phyloP scores from a whole-genome alignment of 2,797 vertebrate species.

The Sebastiscus albofasciatus region DNA sequence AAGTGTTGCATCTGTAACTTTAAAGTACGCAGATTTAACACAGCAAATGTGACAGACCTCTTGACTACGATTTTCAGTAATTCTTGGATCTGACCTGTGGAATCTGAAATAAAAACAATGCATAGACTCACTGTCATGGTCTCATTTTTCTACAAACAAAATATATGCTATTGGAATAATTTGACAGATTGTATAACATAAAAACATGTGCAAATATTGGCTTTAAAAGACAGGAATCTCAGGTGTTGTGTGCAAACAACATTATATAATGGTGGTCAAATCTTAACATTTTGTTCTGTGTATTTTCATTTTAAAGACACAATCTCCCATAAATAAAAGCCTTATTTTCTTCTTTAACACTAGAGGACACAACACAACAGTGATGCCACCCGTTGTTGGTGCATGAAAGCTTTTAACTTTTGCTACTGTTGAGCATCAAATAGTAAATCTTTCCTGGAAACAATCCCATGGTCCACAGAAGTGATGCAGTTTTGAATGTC shows the following conservation, averaged over 20 bases:
- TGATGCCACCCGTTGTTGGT: neutral
- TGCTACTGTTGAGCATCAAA: neutral
- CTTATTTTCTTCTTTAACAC: neutral
- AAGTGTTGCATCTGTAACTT: neutral
- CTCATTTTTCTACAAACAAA: neutral
- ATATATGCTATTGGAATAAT: neutral
- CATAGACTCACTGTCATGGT: neutral
- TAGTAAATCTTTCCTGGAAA: neutral
- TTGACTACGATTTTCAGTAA: neutral
- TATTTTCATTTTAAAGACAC: neutral
- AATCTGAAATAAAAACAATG: neutral
- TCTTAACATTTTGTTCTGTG: neutral
- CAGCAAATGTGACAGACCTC: neutral
- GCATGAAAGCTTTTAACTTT: neutral
- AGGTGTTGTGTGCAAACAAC: neutral
- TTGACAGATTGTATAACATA: neutral
- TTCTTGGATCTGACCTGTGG: neutral
- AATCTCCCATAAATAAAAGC: neutral
- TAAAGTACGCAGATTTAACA: neutral
- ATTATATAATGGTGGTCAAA: neutral
- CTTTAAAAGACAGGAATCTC: neutral
- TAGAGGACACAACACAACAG: neutral
- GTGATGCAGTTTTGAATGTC: neutral
- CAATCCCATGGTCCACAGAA: neutral
- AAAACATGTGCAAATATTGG: rapidly evolving